Evolutionary conservation across 2,888 invertebrate species (phyloP), one percentile per base, ranked within the genome.

Genomic region (Athrips mouffetella): DNA sequence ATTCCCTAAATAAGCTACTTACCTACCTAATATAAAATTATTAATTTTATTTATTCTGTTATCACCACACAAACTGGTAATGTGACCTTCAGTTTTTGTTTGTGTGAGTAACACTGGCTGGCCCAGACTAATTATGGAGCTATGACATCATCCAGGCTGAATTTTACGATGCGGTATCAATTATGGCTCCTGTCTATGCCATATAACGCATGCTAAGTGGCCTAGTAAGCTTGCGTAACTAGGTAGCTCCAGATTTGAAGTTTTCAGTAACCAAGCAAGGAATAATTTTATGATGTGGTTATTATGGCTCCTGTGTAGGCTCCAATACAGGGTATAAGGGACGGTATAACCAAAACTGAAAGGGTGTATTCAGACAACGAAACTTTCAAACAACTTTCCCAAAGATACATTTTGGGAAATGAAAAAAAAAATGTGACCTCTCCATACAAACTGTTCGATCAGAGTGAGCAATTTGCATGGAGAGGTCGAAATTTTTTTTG

Each of bases 101-200:
- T 60, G 59, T 67, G 55, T 75, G 74, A 78, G 55, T 77, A 16
- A 31, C 74, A 76, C 60, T 61, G 58, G 61, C 65, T 62, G 70
- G 65, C 62, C 59, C 55, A 59, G 50, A 55, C 57, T 58, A 60
- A 72, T 80, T 75, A n/a, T 63, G 60, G 71, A 67, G 66, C 62
- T 58, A 80, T 87, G 84, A 87, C 82, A 80, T 86, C 83, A 86
- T 58, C 57, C 58, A 61, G 60, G 59, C 67, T 65, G 53, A 63
- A 60, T 52, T 65, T 61, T 70, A 68, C 64, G 63, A 64, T 55
- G 47, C 50, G 63, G 59, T 62, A 67, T 20, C 68, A 73, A 77
- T 77, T 74, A 76, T 64, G 62, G 57, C 60, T 59, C 11, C 53
- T 57, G 57, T 63, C 67, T 65, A 55, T 63, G n/a, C n/a, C n/a